Conservation (phyloP, 2,113 vertebrate genomes). For the Odocoileus hemionus region DNA sequence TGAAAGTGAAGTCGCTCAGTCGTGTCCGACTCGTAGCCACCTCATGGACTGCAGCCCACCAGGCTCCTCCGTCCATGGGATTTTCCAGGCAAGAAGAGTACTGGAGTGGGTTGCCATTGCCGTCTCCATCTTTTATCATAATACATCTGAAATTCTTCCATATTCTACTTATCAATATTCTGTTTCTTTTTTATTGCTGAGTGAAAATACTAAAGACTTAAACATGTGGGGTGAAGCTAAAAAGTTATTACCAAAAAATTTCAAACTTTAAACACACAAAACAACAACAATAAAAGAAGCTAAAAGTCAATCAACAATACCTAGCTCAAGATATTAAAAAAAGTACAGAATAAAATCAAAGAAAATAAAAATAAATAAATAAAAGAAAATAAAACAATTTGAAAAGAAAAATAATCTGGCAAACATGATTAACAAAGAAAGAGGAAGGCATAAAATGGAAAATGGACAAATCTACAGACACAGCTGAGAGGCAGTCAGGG, state of each 20-base stretch:
- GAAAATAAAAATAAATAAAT: neutral
- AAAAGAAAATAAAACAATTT: neutral
- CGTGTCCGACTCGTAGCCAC: neutral
- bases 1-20: neutral
- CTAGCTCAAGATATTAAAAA: neutral
- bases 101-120: neutral
- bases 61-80: neutral
- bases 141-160: neutral
- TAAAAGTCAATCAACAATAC: neutral
- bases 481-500: neutral
- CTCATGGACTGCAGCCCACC: neutral
- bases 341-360: conserved; percentile 26
- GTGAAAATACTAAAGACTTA: neutral
- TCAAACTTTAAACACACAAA: neutral
- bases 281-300: neutral
- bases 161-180: neutral
- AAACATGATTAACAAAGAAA: neutral
- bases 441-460: neutral
- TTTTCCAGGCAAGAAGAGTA: neutral
- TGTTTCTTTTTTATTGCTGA: neutral
- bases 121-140: neutral
- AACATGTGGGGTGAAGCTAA: neutral
- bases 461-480: neutral
- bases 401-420: neutral
- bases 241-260: neutral